Evolutionary conservation across 2,888 invertebrate species (phyloP).

Genomic region (Labia minor): DNA sequence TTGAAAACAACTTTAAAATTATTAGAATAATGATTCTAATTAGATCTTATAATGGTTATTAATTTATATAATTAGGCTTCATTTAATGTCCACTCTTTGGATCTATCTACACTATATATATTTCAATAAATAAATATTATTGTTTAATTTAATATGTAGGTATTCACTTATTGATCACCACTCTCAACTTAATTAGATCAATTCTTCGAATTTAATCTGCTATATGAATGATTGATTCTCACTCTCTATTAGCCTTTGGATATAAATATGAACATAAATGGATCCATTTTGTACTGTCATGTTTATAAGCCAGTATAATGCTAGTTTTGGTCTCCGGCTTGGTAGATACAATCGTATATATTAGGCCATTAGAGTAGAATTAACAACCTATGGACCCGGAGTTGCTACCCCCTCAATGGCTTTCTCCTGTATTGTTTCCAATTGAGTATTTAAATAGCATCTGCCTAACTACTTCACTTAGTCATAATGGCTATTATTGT

Average conservation of each 20-base stretch:
- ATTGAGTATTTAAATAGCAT: neutral
- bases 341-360: neutral
- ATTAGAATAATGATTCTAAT: too few relatives aligned
- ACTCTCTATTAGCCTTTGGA: neutral
- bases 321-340: neutral
- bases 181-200: too few relatives aligned
- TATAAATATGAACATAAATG: neutral
- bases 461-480: conserved; percentile 3
- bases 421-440: conserved; percentile 8
- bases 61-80: too few relatives aligned
- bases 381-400: neutral
- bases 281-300: conserved; percentile 1
- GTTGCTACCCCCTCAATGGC: neutral
- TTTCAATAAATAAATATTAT: too few relatives aligned
- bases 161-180: too few relatives aligned
- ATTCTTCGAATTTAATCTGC: too few relatives aligned
- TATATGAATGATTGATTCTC: neutral
- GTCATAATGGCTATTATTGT: neutral
- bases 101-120: too few relatives aligned
- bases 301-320: neutral
- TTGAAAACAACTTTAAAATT: too few relatives aligned
- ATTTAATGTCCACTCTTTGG: too few relatives aligned
- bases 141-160: too few relatives aligned
- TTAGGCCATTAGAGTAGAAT: conserved; percentile 3
- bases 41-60: too few relatives aligned